Base-by-base conservation (phyloP, 2,888 invertebrate genomes). In the Aphidius colemani region DNA sequence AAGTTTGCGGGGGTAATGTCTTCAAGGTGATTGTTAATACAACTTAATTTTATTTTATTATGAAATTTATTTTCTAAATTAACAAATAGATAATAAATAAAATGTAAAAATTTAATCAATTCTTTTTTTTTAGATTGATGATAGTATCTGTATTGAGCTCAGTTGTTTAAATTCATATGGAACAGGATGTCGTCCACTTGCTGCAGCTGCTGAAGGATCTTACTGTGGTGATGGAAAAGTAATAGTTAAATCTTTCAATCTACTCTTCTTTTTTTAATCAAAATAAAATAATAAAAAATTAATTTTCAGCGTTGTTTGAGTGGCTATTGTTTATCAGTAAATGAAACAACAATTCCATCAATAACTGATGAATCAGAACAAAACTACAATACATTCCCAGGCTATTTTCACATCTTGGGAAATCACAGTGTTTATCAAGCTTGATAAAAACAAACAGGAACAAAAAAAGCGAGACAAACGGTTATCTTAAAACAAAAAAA, bases 161-260 rank as follows among this genome's bases (percentile, higher is more conserved):
- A 93, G 94, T 84, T 96, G 95, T 81, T 93, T 93, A 80, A 92
- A 94, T 83, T 90, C 94, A 30, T 90, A 90, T 66, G 93, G 93
- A 7, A 56, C 62, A 74, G 94, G 93, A 18, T 95, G 95, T 84
- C 92, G 92, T 64, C 93, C 94, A 65, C 92, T 93, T 84, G 85
- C 94, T 71, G 94, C 95, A 6, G 96, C 95, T 10, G 95, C 95
- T 1, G 95, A 96, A 83, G 95, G 96, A 18, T 95, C 95, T 11
- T 87, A 91, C 0, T 96, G 96, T 81, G 95, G 95, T 44, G 90
- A 91, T 78, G 91, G 92, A 81, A 90, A 93, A 87, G 95, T 95
- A 85, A 84, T 71, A n/a, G 53, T 7, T 41, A 39, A 63, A 8
- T 10, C 30, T 10, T 53, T 41, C 6, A 7, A 30, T 39, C n/a